Conservation (phyloP, 1,140 invertebrate genomes). For the Eufriesea mexicana region DNA sequence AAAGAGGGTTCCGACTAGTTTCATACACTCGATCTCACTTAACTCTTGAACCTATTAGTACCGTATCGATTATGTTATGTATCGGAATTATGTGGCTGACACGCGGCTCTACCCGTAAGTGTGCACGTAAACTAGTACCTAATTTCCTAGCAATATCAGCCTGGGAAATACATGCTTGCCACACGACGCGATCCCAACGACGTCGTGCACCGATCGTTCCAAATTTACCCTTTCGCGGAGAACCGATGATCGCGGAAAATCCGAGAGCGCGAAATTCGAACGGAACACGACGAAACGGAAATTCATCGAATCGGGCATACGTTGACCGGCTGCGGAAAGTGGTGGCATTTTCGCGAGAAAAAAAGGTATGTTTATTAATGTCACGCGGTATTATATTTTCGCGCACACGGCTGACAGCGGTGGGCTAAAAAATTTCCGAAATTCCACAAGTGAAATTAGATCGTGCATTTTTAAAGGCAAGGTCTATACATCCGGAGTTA, state of each 20-base stretch:
- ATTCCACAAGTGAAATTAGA: neutral
- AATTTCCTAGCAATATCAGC: conserved; percentile 34
- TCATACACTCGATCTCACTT: conserved; percentile 56
- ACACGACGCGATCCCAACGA: neutral
- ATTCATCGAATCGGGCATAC: neutral
- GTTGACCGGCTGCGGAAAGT: too few relatives aligned
- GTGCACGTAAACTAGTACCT: conserved; percentile 30
- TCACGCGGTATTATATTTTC: neutral
- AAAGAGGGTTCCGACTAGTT: conserved; percentile 57
- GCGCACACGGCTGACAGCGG: neutral
- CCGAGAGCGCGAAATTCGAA: neutral
- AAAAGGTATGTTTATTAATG: neutral
- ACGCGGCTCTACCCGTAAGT: conserved; percentile 36
- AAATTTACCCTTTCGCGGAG: neutral
- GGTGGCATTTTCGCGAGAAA: neutral
- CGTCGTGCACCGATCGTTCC: neutral
- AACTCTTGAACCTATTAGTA: conserved; percentile 60
- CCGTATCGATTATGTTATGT: conserved; percentile 61
- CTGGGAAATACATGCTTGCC: neutral
- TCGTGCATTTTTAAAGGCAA: neutral
- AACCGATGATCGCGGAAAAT: neutral
- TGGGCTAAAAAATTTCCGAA: neutral
- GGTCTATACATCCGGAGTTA: neutral
- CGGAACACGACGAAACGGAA: neutral
- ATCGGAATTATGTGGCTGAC: conserved; percentile 49